phyloP scores from a whole-genome alignment of 2,797 vertebrate genomes.

The Tenualosa thibaudeaui region DNA sequence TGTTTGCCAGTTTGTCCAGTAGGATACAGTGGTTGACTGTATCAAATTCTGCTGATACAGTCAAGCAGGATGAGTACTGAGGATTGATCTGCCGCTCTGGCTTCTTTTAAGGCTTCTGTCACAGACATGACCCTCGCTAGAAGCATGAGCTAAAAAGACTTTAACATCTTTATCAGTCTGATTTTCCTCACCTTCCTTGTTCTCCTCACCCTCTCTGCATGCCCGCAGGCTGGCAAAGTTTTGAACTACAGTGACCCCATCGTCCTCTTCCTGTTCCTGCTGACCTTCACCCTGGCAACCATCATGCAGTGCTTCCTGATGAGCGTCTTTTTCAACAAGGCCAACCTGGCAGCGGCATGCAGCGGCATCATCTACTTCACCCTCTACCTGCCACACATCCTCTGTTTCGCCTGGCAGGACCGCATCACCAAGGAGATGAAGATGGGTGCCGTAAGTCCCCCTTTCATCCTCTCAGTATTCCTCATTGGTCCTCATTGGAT shows the following conservation, averaged over 20 bases:
- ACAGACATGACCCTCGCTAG: no score
- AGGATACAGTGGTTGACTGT: no score
- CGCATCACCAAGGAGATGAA: constrained; percentile 84
- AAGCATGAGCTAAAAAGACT: no score
- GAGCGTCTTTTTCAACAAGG: constrained; percentile 96
- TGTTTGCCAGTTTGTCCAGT: no score
- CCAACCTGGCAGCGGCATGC: constrained; percentile 95
- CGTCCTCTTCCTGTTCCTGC: constrained; percentile 89
- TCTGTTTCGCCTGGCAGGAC: constrained; percentile 95
- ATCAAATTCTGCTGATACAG: no score
- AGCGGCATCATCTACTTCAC: constrained; percentile 95
- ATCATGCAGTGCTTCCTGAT: constrained; percentile 95
- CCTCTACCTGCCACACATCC: constrained; percentile 92
- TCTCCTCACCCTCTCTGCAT: neutral
- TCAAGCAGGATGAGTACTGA: no score
- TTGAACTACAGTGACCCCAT: constrained; percentile 88
- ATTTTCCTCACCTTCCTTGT: no score
- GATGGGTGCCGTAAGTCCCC: constrained; percentile 74
- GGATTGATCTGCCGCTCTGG: no score
- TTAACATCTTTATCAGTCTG: no score
- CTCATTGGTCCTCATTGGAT: no score
- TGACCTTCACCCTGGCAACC: constrained; percentile 86
- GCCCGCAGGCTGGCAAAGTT: constrained; percentile 81
- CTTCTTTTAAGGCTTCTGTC: no score
- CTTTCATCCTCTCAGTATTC: constrained; percentile 1